phyloP scores from a whole-genome alignment of 1,140 invertebrate genomes.

The Glossosoma conforme region DNA sequence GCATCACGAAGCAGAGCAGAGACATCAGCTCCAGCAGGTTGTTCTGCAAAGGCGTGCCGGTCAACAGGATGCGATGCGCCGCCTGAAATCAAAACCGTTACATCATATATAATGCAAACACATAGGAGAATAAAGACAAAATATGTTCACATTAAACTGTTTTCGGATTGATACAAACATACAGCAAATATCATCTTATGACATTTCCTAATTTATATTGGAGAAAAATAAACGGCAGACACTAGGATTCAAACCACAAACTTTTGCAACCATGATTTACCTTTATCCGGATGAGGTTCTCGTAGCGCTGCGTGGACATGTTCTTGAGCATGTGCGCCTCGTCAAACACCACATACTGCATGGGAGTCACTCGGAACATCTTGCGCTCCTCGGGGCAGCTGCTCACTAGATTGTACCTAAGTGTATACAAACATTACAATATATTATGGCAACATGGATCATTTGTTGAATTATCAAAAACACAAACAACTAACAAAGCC shows the following conservation, averaged over 20 bases:
- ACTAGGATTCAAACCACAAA: too few relatives aligned
- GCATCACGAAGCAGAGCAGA: slow-evolving; percentile 92
- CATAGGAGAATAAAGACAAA: too few relatives aligned
- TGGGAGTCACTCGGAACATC: slow-evolving; percentile 82
- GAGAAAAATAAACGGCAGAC: too few relatives aligned
- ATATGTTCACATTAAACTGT: too few relatives aligned
- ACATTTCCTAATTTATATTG: too few relatives aligned
- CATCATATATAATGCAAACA: too few relatives aligned
- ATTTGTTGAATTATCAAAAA: not conserved
- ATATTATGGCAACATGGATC: slow-evolving; percentile 7
- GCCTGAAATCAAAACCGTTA: slow-evolving; percentile 60
- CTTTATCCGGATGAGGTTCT: slow-evolving; percentile 83
- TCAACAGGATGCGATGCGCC: slow-evolving; percentile 75
- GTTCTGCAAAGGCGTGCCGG: slow-evolving; percentile 93
- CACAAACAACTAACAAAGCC: too few relatives aligned
- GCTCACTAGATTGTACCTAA: slow-evolving; percentile 51
- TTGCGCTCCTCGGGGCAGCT: slow-evolving; percentile 84
- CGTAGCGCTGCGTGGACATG: slow-evolving; percentile 87
- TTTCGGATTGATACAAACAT: too few relatives aligned
- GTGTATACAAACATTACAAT: too few relatives aligned
- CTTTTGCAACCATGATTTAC: too few relatives aligned
- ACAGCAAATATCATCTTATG: too few relatives aligned
- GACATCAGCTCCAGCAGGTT: slow-evolving; percentile 95
- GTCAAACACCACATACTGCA: slow-evolving; percentile 93
- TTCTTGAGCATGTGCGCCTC: slow-evolving; percentile 98